A percentile compares a stretch with the other conserved stretches of the same genome.
Conservation (phyloP, 2,797 vertebrate species). For the Lateolabrax maculatus region DNA sequence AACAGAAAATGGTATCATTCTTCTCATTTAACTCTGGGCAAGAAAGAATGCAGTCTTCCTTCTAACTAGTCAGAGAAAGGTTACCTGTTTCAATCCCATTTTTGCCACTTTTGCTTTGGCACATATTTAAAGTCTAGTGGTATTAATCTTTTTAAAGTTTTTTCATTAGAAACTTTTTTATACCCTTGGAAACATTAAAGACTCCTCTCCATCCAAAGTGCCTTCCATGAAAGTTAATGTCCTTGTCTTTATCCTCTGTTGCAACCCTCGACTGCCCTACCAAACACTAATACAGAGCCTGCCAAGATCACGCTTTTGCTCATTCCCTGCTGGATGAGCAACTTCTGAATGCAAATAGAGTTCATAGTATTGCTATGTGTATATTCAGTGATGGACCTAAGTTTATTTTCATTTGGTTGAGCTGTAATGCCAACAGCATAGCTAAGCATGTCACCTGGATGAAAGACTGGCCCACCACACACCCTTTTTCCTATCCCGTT, state of each 20-base stretch:
- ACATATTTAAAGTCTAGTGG: not conserved
- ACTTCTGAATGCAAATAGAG: constrained; percentile 2
- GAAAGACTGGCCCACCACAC: not conserved
- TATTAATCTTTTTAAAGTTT: not conserved
- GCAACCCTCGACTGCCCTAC: not conserved
- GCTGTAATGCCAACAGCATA: not conserved
- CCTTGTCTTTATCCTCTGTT: constrained; percentile 17
- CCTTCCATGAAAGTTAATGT: constrained; percentile 48
- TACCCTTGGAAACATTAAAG: not conserved
- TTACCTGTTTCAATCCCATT: not conserved
- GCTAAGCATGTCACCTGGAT: not conserved
- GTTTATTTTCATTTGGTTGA: not conserved
- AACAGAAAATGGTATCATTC: not conserved
- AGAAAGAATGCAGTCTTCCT: constrained; percentile 22
- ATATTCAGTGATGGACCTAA: not conserved
- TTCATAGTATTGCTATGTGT: not conserved
- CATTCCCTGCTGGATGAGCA: not conserved
- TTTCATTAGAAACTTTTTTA: constrained; percentile 14
- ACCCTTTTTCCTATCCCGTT: not conserved
- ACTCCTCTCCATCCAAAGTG: constrained; percentile 57
- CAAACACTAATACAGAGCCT: constrained; percentile 27
- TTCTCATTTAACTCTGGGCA: not conserved
- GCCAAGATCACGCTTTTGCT: not conserved
- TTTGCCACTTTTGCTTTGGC: not conserved
- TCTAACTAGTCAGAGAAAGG: not conserved